Base-by-base conservation (phyloP, 2,113 vertebrate species). In the Phrynosoma platyrhinos region DNA sequence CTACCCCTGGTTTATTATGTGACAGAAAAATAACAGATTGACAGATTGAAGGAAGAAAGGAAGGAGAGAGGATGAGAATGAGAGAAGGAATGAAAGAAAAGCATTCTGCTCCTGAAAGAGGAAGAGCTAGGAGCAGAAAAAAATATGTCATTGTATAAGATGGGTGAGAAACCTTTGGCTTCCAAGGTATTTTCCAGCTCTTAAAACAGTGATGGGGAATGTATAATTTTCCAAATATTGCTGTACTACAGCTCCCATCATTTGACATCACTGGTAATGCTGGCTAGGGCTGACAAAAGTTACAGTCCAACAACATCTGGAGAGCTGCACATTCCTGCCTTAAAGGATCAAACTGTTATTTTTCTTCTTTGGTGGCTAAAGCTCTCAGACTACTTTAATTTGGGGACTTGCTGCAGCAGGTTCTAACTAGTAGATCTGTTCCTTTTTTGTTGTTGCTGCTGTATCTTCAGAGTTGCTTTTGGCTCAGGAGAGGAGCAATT, bases 381-480 rank as follows among this genome's bases (percentile, higher is more conserved):
- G 16, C 16, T 91, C 77, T 81, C 77, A 87, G 88, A 69, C 10
- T 52, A 2, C 55, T 87, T 90, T 87, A 36, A 88, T 86, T 16
- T 74, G 88, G 88, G 2, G 68, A 47, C 20, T 32, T n/a, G 30
- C 27, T 90, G 75, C 62, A 91, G 86, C 86, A 89, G 88, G 75
- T 9, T 94, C 80, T 77, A 68, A 89, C 76, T 30, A 69, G 40
- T 66, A 81, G 53, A 68, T 92, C 93, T 90, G 90, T 92, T 76
- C 90, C 90, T 85, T 88, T 88, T 88, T 71, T 30, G 25, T 89
- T 95, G 18, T 8, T 0, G 66, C 64, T 87, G 90, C 86, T 86
- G 75, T 88, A 91, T 88, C 78, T 93, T 27, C 83, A 88, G 77
- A 85, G 86, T 88, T 78, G 13, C 87, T 74, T 91, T 94, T 92